Percentiles rank a stretch among this genome's conserved stretches.
Conservation (phyloP, 2,888 invertebrate genomes). For the Caenorhabditis sp. region DNA sequence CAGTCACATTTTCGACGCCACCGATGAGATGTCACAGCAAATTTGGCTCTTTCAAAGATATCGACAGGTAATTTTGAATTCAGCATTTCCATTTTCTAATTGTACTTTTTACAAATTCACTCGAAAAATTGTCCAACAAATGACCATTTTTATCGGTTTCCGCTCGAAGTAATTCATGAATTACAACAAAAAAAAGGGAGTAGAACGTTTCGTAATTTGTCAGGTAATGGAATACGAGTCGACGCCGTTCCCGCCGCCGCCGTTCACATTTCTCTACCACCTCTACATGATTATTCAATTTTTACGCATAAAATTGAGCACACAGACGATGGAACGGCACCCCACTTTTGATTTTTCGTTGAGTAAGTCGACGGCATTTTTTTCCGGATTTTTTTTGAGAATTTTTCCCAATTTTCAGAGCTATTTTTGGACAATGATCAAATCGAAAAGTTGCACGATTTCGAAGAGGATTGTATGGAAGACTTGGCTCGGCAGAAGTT, state of each 20-base stretch:
- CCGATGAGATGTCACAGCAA: constrained; percentile 95
- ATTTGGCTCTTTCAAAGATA: constrained; percentile 99
- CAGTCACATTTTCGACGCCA: constrained; percentile 83
- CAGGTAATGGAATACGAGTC: constrained; percentile 96
- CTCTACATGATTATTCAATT: constrained; percentile 68
- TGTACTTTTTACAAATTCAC: no score
- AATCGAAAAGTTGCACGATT: constrained; percentile 94
- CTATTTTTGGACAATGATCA: constrained; percentile 84
- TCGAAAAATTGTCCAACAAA: neutral
- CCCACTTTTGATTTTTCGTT: constrained; percentile 73
- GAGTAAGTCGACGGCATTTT: constrained; percentile 60
- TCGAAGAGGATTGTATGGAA: constrained; percentile 96
- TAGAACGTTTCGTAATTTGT: neutral
- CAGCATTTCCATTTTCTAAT: no score
- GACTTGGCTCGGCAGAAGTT: constrained; percentile 92
- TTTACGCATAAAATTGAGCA: constrained; percentile 78
- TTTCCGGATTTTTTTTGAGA: neutral
- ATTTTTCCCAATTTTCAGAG: constrained; percentile 47
- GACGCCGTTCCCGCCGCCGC: constrained; percentile 94
- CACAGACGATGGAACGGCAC: constrained; percentile 79
- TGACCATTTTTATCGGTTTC: no score
- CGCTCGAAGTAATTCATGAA: no score
- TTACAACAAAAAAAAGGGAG: no score
- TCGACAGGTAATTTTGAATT: constrained; percentile 81
- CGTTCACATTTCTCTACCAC: constrained; percentile 75